Percentiles rank a stretch among this genome's conserved stretches.
phyloP scores from a whole-genome alignment of 2,888 invertebrate species.

The Pristionchus mayeri region DNA sequence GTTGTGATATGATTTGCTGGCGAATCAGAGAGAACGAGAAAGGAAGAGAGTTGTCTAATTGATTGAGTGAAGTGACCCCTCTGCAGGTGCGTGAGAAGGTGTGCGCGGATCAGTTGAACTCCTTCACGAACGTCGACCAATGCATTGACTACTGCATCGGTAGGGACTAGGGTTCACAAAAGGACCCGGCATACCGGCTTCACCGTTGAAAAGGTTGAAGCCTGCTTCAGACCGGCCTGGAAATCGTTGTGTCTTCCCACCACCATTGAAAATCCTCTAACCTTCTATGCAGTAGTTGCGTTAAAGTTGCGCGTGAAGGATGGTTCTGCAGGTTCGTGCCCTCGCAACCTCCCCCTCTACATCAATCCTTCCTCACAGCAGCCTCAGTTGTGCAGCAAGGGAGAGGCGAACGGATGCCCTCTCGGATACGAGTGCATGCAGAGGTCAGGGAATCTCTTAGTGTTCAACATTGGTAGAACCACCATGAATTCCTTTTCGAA shows the following conservation, averaged over 20 bases:
- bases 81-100: conserved; percentile 24
- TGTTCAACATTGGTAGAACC: background rate
- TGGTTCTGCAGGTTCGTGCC: conserved; percentile 36
- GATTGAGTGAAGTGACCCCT: no score
- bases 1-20: background rate
- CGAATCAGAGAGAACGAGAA: background rate
- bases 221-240: no score
- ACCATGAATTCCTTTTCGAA: background rate
- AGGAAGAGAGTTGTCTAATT: background rate
- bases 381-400: conserved; percentile 41
- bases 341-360: conserved; percentile 31
- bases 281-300: background rate
- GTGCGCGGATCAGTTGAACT: conserved; percentile 67
- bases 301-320: no score
- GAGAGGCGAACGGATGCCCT: conserved; percentile 34
- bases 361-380: conserved; percentile 24
- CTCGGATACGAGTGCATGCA: conserved; percentile 45
- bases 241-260: no score
- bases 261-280: no score
- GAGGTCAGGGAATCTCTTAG: background rate
- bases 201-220: no score
- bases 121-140: conserved; percentile 68
- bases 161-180: no score
- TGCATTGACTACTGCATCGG: conserved; percentile 69
- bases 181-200: no score